Percentiles rank a stretch among this genome's conserved stretches.
phyloP scores from a whole-genome alignment of 2,888 invertebrate species.

The Stenotaenia linearis region DNA sequence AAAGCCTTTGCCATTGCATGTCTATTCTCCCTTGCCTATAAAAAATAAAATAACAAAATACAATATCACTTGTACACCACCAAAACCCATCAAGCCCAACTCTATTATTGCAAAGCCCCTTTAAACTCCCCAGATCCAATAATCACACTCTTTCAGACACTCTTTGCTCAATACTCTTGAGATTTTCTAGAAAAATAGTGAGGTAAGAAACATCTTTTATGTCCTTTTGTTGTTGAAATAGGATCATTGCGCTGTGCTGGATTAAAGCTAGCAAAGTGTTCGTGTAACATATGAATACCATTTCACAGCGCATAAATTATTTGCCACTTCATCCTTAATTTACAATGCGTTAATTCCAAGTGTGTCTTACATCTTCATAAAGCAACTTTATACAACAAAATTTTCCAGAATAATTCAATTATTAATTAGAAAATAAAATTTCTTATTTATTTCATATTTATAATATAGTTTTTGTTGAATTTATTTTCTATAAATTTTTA shows the following conservation, averaged over 20 bases:
- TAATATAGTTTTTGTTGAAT: no score
- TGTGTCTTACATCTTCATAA: no score
- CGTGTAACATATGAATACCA: no score
- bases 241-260: background rate
- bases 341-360: no score
- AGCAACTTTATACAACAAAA: no score
- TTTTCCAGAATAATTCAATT: no score
- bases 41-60: constrained; percentile 38
- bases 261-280: background rate
- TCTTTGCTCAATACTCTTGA: background rate
- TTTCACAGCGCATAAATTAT: no score
- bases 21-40: constrained; percentile 76
- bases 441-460: no score
- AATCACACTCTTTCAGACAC: background rate
- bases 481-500: no score
- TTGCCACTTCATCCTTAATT: no score
- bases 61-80: background rate
- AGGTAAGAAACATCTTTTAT: background rate
- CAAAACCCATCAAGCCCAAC: background rate
- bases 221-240: background rate
- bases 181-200: background rate
- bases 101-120: background rate
- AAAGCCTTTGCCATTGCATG: constrained; percentile 90
- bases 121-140: background rate
- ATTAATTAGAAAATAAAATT: no score